Conservation (phyloP, 2,113 vertebrate genomes). For the Hippopotamus amphibius region DNA sequence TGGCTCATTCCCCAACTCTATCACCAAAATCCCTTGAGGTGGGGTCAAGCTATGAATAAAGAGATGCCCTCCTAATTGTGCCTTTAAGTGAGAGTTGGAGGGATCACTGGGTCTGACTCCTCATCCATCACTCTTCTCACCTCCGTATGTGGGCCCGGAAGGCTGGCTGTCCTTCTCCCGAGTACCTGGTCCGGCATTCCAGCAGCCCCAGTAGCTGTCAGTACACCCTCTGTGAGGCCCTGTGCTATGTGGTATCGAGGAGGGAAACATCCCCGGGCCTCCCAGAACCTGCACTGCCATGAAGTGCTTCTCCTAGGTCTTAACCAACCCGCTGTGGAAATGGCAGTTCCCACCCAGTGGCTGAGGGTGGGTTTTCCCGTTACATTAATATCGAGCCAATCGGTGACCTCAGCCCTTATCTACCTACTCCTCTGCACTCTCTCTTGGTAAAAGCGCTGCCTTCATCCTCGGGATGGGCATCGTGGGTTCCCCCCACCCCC, state of each 20-base stretch:
- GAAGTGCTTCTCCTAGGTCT: background rate
- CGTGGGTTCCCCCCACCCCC: background rate
- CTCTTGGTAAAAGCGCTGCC: background rate
- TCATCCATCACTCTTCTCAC: background rate
- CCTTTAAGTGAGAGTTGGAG: background rate
- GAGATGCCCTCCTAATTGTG: background rate
- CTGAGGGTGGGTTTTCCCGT: background rate
- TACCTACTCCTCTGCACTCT: background rate
- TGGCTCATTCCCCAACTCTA: background rate
- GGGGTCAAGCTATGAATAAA: background rate
- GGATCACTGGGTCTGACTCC: background rate
- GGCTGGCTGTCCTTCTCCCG: background rate
- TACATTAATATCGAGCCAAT: fast-evolving
- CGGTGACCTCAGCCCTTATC: background rate
- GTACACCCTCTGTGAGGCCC: fast-evolving
- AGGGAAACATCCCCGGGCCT: background rate
- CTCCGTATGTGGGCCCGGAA: background rate
- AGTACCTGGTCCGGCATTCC: background rate
- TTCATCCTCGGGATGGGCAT: background rate
- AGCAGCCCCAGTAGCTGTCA: background rate
- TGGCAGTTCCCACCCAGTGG: background rate
- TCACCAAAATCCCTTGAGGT: background rate
- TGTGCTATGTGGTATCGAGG: background rate
- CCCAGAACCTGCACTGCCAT: background rate
- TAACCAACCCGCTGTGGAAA: background rate